Evolutionary conservation across 2,797 vertebrate species (phyloP).

Genomic region (Gastrophryne carolinensis): DNA sequence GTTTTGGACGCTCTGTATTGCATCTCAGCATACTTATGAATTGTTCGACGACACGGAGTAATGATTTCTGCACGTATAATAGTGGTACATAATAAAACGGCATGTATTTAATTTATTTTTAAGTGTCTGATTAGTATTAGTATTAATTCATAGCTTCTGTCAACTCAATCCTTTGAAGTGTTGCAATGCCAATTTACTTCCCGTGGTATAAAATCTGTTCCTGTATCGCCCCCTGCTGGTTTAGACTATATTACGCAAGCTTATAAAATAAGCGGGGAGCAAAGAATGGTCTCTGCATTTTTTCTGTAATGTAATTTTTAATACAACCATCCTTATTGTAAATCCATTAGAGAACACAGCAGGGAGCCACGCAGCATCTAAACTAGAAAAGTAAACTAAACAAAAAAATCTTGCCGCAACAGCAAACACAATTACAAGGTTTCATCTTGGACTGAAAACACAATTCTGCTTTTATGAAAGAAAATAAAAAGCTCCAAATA

Average conservation of each 20-base stretch:
- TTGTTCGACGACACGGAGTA: background rate
- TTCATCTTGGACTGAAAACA: too few relatives aligned
- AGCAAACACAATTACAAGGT: background rate
- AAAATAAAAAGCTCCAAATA: too few relatives aligned
- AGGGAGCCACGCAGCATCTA: background rate
- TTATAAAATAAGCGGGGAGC: background rate
- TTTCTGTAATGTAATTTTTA: background rate
- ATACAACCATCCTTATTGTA: background rate
- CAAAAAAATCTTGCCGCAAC: background rate
- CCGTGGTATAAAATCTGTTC: background rate
- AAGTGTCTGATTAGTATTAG: background rate
- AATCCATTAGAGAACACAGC: background rate
- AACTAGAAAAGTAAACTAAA: background rate
- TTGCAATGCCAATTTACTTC: background rate
- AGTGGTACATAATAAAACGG: background rate
- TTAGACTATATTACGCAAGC: background rate
- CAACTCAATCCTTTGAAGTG: background rate
- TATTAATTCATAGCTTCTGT: background rate
- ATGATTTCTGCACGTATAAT: background rate
- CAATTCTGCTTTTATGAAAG: too few relatives aligned
- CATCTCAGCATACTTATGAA: background rate
- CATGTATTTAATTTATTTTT: background rate
- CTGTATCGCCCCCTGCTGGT: conserved; percentile 23
- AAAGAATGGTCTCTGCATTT: background rate
- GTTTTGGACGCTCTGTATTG: background rate